Base-by-base conservation (phyloP, 2,113 vertebrate species). In the Gobiocypris rarus region DNA sequence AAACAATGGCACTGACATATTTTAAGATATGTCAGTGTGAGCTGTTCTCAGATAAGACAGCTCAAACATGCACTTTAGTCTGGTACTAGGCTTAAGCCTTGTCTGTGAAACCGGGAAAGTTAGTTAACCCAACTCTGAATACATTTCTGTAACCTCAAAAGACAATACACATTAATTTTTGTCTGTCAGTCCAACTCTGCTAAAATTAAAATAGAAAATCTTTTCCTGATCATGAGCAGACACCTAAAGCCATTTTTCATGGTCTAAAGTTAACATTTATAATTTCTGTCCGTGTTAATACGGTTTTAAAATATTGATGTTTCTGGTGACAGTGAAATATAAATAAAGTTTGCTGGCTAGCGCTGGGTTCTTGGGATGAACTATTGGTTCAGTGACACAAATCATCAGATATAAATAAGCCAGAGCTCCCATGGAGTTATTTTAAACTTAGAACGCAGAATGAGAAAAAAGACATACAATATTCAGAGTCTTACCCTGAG, bases 401-500 rank as follows among this genome's bases (percentile, higher is more conserved):
- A 78, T 78, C 54, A 61, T 78, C 54, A 78, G 9, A 43, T 61
- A 61, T 78, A 78, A 61, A 78, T 26, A 78, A 58, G 9, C 52
- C 31, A 61, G 56, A 61, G 77, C 41, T 80, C 22, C 31, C n/a
- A 45, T 79, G n/a, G 54, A 59, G 74, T 78, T 78, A 78, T 61
- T 43, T 78, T 78, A 61, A 78, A 26, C 75, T 17, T 43, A 19
- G 19, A 7, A 45, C 45, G 14, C 10, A 75, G 14, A 48, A 14
- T 7, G 48, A 28, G 73, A 9, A 48, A 75, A 74, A 48, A 14
- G n/a, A 13, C 0, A 54, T 75, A 43, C 5, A 43, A 65, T 71
- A 45, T 45, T 65, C n/a, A 14, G 38, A 38, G 3, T 82, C 93
- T 95, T 90, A 96, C 96, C 94, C 95, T 94, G 85, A 97, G 92